Base-by-base conservation (phyloP, 2,888 invertebrate species). In the Pemphredon lugubris region DNA sequence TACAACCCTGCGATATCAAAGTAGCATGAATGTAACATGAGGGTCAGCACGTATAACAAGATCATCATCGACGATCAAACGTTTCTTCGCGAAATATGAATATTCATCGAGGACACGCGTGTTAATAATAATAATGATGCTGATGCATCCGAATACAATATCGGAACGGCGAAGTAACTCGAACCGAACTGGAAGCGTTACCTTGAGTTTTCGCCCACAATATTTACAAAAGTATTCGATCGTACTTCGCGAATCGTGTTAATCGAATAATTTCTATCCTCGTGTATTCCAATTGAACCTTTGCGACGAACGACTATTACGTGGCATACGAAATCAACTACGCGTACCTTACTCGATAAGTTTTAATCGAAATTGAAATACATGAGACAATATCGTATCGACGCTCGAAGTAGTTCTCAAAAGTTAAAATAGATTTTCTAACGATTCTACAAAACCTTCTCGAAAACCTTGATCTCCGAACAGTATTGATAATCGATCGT, bases 31-130 rank as follows among this genome's bases (percentile, higher is more conserved):
- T 66, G 67, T 67, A 73, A 73, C 67, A 67, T 77, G 51, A 63
- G 67, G 44, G 7, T 11, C 34, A 44, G 34, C 45, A 34, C 20
- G 61, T 42, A 34, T 45, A 30, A 55, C 60, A 55, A 61, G 72
- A 61, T 67, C 51, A 44, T 60, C 61, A 73, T 75, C 61, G 45
- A 23, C 73, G 40, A 55, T 14, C 55, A 48, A 18, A 45, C 50
- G 58, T 66, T 58, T 53, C 44, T 18, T 48, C 42, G 57, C 13
- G 26, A 32, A 7, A 32, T 69, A 45, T 79, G 75, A 77, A 79
- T 74, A 81, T 81, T 74, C 71, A 81, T 60, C 79, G 71, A 78
- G 81, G 81, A 77, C 74, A 64, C 39, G 23, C 47, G 70, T 45
- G 59, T 53, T 48, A 48, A 50, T 65, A 78, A 78, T 71, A 70